Percentiles rank a stretch among this genome's conserved stretches.
Evolutionary conservation across 2,113 vertebrate genomes (phyloP).

Genomic region (Pristiophorus japonicus): DNA sequence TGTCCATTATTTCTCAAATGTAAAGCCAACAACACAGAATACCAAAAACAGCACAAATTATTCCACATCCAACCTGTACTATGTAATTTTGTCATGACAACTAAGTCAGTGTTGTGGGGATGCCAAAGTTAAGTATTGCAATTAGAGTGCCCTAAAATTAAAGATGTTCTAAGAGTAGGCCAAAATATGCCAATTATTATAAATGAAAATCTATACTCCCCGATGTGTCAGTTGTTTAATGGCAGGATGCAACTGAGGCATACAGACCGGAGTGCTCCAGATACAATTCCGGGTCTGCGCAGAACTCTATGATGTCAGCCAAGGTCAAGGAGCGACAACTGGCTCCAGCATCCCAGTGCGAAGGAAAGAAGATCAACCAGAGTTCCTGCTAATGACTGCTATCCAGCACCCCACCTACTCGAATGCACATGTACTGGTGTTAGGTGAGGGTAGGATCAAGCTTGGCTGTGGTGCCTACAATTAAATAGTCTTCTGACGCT

Average conservation of each 20-base stretch:
- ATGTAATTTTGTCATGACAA: not conserved
- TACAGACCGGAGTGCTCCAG: not conserved
- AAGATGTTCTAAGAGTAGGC: not conserved
- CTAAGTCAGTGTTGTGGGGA: not conserved
- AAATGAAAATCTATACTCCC: slow-evolving; percentile 22
- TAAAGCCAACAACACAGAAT: not conserved
- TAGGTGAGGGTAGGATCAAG: not conserved
- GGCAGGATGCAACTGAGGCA: not conserved
- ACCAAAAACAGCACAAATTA: slow-evolving; percentile 4
- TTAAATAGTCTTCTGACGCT: not conserved
- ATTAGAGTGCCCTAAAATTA: not conserved
- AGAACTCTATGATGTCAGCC: not conserved
- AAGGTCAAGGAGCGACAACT: not conserved
- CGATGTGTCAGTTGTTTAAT: not conserved
- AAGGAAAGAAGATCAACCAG: not conserved
- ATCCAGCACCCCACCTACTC: not conserved
- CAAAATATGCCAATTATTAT: not conserved
- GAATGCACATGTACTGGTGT: not conserved
- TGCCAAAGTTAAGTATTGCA: not conserved
- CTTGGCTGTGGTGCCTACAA: not conserved
- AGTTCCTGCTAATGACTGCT: not conserved
- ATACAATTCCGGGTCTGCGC: not conserved
- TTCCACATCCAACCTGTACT: not conserved
- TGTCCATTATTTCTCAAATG: not conserved
- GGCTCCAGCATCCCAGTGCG: not conserved